phyloP scores from a whole-genome alignment of 2,797 vertebrate species.

The Tokudaia muenninki region DNA sequence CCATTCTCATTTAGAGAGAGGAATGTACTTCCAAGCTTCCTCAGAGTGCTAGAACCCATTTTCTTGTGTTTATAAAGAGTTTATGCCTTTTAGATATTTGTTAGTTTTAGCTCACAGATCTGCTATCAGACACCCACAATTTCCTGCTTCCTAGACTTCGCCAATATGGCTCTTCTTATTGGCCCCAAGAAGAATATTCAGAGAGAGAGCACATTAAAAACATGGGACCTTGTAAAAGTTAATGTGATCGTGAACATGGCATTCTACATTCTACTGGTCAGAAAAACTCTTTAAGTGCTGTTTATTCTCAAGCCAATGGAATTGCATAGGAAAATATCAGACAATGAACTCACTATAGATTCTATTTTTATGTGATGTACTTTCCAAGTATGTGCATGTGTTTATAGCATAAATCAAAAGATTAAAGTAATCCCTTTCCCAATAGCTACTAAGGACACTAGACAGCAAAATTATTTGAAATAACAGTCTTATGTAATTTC shows the following conservation, averaged over 20 bases:
- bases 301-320: not conserved
- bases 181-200: not conserved
- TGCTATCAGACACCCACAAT: not conserved
- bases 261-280: not conserved
- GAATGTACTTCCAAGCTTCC: not conserved
- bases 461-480: not conserved
- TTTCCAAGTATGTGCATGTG: not conserved
- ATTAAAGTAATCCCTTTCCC: not conserved
- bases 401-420: slow-evolving; percentile 17
- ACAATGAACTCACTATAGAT: not conserved
- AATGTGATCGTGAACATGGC: not conserved
- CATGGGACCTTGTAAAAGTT: not conserved
- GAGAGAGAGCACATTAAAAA: not conserved
- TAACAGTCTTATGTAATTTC: not conserved
- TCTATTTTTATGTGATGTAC: not conserved
- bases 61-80: not conserved
- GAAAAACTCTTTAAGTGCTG: not conserved
- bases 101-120: not conserved
- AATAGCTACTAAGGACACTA: not conserved
- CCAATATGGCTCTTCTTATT: not conserved
- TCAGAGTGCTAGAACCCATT: not conserved
- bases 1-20: not conserved
- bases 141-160: not conserved
- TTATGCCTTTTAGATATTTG: not conserved
- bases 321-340: not conserved